Evolutionary conservation across 2,888 invertebrate species (phyloP), one percentile per base, ranked within the genome.

Genomic region (Escarpia spicata): DNA sequence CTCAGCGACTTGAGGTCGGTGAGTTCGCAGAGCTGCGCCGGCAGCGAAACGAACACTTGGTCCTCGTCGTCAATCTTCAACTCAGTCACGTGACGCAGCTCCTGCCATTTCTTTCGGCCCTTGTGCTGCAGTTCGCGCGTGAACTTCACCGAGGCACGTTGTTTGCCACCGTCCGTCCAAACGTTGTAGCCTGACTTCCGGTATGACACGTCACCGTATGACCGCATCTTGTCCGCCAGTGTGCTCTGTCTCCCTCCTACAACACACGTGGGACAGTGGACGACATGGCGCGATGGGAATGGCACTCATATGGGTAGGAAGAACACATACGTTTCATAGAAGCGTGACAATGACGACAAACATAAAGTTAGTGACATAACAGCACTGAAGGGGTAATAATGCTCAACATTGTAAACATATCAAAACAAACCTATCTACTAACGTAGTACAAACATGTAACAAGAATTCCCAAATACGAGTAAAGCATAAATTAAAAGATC

Each of bases 221-320:
- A 43, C 90, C 9, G 58, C 92, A 58, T 95, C 95, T 93, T 94
- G 94, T 91, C 95, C 95, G 43, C 96, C 96, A 15, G 94, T 95
- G 3, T 94, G 95, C n/a, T 95, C 95, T 58, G 94, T 95, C 75
- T 96, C 96, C 15, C 95, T 95, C 26, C 75, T 75, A 75, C 75
- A 75, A 75, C 37, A 95, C 95, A 10, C 95, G 95, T 93, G 96
- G 96, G 92, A 96, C 96, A 94, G 94, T 96, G 37, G 94, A 95
- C 93, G 95, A 19, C 4, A 19, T 96, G 19, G 95, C 95, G 43
- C 75, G 26, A 26, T 3, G 19, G n/a, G 6, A n/a, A 75, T 26
- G 75, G 19, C 75, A 75, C 6, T 75, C 3, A 26, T 15, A 4
- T n/a, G 4, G n/a, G 4, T 75, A 75, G 6, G 37, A 37, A 0